Evolutionary conservation across 2,113 vertebrate genomes (phyloP).

Genomic region (Rafetus swinhoei): DNA sequence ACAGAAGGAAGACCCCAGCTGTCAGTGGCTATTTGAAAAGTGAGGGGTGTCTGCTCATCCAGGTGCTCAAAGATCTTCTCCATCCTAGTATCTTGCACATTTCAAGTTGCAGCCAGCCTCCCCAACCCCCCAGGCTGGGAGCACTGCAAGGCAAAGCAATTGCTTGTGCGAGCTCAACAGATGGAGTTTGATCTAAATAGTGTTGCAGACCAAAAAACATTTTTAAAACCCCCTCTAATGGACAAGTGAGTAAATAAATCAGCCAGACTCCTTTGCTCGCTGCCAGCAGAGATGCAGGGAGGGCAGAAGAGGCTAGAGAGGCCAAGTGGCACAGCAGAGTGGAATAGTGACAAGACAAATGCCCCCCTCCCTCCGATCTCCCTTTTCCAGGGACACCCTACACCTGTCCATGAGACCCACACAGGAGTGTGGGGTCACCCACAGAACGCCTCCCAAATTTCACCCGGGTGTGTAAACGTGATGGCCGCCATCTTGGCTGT

Average conservation of each 20-base stretch:
- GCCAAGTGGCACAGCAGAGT: rapidly evolving
- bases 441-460: rapidly evolving
- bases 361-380: no score
- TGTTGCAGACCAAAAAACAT: neutral
- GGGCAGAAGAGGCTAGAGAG: neutral
- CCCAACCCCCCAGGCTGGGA: rapidly evolving
- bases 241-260: constrained; percentile 31
- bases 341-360: rapidly evolving
- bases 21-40: rapidly evolving
- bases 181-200: constrained; percentile 3
- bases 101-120: rapidly evolving
- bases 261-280: neutral
- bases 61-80: neutral
- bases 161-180: constrained; percentile 23
- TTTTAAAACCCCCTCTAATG: neutral
- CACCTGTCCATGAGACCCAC: neutral
- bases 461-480: rapidly evolving
- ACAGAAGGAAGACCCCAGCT: rapidly evolving
- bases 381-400: neutral
- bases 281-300: neutral
- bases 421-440: neutral
- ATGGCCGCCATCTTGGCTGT: neutral
- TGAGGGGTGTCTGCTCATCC: neutral
- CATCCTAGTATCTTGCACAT: neutral
- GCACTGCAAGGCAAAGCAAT: neutral